A percentile compares a stretch with the other conserved stretches of the same genome.
phyloP scores from a whole-genome alignment of 2,888 invertebrate genomes.

The Lissonota sp. region DNA sequence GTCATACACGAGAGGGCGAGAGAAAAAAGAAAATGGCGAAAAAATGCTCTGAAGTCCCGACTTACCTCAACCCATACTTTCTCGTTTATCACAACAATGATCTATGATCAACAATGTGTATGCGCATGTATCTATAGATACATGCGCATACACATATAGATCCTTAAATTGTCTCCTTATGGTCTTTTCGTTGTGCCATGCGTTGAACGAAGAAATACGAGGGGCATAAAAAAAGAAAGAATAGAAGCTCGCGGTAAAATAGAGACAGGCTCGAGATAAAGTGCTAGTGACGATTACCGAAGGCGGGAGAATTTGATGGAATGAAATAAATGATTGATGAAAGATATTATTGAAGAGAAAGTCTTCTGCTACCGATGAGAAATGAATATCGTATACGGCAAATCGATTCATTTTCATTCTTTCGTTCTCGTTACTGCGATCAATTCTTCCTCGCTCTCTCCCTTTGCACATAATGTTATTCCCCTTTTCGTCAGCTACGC shows the following conservation, averaged over 20 bases:
- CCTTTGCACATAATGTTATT: background rate
- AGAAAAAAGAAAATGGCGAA: background rate
- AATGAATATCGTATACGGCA: slow-evolving; percentile 11
- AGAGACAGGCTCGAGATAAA: slow-evolving; percentile 30
- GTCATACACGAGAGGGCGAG: slow-evolving; percentile 11
- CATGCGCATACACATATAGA: background rate
- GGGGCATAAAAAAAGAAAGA: background rate
- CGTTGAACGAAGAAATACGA: slow-evolving; percentile 32
- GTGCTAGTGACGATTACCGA: slow-evolving; percentile 16
- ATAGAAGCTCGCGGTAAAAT: slow-evolving; percentile 1
- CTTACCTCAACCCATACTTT: background rate
- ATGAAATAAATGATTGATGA: slow-evolving; percentile 52
- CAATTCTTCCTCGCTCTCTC: background rate
- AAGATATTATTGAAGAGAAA: slow-evolving; percentile 42
- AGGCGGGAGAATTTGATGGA: background rate
- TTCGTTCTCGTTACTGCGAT: background rate
- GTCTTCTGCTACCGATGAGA: slow-evolving; percentile 30
- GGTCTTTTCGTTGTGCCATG: slow-evolving; percentile 4
- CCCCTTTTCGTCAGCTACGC: no score
- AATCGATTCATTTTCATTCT: slow-evolving; percentile 27
- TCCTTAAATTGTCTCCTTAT: background rate
- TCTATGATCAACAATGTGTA: no score
- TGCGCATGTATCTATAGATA: no score
- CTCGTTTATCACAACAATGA: background rate
- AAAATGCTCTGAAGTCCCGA: background rate